Evolutionary conservation across 2,113 vertebrate species (phyloP).

Genomic region (Aspidoscelis tigris): DNA sequence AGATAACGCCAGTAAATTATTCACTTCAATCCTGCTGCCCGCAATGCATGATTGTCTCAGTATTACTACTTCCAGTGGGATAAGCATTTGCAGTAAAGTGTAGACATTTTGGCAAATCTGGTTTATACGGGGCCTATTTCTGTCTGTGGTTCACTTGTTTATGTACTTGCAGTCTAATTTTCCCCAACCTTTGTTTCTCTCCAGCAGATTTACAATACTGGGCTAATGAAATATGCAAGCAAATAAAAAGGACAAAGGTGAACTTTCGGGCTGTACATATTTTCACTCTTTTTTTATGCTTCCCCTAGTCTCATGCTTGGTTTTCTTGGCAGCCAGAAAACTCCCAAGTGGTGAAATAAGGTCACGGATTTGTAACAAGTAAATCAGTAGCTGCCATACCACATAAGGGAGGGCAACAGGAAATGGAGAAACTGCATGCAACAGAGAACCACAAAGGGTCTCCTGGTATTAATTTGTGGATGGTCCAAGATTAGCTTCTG

Average conservation of each 20-base stretch:
- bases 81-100: neutral
- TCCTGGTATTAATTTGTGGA: conserved; percentile 2
- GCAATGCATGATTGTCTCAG: neutral
- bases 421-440: neutral
- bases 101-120: neutral
- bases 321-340: neutral
- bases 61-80: neutral
- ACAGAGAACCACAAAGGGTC: conserved; percentile 8
- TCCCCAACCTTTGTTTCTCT: conserved; percentile 52
- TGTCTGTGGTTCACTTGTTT: neutral
- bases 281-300: conserved; percentile 22
- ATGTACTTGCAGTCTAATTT: neutral
- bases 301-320: neutral
- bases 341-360: conserved; percentile 7
- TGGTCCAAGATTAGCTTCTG: neutral
- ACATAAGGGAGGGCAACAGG: conserved; percentile 9
- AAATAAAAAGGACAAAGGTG: conserved; percentile 78
- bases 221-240: conserved; percentile 74
- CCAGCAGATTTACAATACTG: conserved; percentile 78
- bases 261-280: conserved; percentile 7
- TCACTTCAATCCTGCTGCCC: neutral
- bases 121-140: neutral
- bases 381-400: neutral
- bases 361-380: neutral
- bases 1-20: neutral